Conservation (phyloP, 2,797 vertebrate genomes). For the Urocyon cinereoargenteus region DNA sequence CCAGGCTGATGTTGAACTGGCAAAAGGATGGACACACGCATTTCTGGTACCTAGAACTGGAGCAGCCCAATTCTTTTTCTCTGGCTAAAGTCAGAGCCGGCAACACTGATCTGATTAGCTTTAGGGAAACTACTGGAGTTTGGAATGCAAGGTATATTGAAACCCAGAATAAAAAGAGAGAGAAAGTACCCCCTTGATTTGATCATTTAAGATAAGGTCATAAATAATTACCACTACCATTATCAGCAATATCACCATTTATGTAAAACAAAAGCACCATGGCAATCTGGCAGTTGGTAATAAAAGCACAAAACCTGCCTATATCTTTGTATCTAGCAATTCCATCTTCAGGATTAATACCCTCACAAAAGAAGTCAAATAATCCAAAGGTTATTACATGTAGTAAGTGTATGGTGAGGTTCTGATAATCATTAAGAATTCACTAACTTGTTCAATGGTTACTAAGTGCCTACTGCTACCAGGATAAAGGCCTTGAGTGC, state of each 20-base stretch:
- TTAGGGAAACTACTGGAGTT: background rate
- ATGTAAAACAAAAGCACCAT: background rate
- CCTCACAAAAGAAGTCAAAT: slow-evolving; percentile 33
- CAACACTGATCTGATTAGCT: background rate
- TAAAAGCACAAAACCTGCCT: background rate
- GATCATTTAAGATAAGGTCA: slow-evolving; percentile 31
- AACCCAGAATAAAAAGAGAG: background rate
- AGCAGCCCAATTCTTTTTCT: background rate
- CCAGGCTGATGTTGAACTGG: background rate
- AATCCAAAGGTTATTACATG: background rate
- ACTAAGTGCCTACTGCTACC: background rate
- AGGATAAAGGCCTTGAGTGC: background rate
- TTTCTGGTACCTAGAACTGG: no score
- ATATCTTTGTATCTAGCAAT: slow-evolving; percentile 30
- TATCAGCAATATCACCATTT: background rate
- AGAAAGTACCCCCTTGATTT: background rate
- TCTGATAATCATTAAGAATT: slow-evolving; percentile 35
- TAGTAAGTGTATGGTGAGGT: background rate
- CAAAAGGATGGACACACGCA: background rate
- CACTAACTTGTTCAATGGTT: background rate
- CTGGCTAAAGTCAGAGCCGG: background rate
- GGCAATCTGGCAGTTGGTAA: background rate
- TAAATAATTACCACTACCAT: background rate
- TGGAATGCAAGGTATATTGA: background rate
- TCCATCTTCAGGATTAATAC: background rate